Base-by-base conservation (phyloP, 2,797 vertebrate species). In the Brachymystax lenok region DNA sequence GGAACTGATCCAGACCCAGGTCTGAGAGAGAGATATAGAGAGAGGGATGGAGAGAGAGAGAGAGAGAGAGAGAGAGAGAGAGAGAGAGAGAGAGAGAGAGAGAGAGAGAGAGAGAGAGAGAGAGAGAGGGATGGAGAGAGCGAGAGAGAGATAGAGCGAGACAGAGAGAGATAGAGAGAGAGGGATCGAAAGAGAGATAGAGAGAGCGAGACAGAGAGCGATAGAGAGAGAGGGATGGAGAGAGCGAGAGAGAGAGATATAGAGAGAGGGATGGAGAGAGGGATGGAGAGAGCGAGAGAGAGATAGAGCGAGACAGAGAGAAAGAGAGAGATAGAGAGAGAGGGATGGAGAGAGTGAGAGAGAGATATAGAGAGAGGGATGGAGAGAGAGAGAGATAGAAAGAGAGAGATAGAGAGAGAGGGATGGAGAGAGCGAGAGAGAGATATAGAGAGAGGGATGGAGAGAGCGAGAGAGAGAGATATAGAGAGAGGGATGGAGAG, bases 1-100 rank as follows among this genome's bases (percentile, higher is more conserved):
- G 90, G 82, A 96, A 99, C 71, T 99, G 98, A 93, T 99, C 98
- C 86, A 99, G 94, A 66, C 98, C 98, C 67, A 98, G 92, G 84
- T 92, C 98, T 99, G 88, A 80, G 82, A 91, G 89, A 90, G 10
- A 90, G 13, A 77, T 75, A 78, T 10, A 71, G 17, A 85, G 17
- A 81, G 1, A 73, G 28, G 70, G 46, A 68, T 24, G 73, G 56
- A 80, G 8, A 82, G 76, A 66, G 77, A 4, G 24, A 75, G 16
- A 75, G 16, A 83, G 72, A 24, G 71, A 35, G 54, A 21, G 12
- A 30, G 59, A 70, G 54, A 59, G 17, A 21, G 21, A 13, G n/a
- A 35, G n/a, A 14, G 30, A 56, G 67, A 51, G 35, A 74, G 33
- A 73, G n/a, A 46, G 12, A 40, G 64, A 80, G 40, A 40, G n/a